Conservation (phyloP, 2,888 invertebrate genomes). For the Pheosia gnoma region DNA sequence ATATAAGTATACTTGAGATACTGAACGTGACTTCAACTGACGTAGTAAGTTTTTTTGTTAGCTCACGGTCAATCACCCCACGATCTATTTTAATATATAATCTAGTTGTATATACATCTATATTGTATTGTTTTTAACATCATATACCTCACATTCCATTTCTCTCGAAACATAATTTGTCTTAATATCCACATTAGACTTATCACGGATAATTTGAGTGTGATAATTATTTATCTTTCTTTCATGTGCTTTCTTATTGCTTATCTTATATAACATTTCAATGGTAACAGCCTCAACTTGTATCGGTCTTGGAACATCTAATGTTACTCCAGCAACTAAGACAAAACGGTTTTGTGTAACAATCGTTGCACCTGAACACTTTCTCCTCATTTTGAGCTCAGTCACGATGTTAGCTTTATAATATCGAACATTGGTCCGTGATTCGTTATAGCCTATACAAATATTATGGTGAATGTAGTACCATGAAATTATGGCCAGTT, state of each 20-base stretch:
- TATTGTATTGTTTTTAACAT: not conserved
- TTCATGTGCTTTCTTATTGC: not conserved
- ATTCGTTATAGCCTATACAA: conserved; percentile 18
- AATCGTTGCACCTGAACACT: conserved; percentile 22
- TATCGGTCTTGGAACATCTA: not conserved
- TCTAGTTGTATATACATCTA: conserved; percentile 21
- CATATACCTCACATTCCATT: not conserved
- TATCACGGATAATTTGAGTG: not conserved
- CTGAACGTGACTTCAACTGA: conserved; percentile 27
- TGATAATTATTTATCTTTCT: not conserved
- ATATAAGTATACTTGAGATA: conserved; percentile 27
- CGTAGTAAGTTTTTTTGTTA: conserved; percentile 45
- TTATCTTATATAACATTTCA: conserved; percentile 1
- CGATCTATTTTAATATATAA: conserved; percentile 39
- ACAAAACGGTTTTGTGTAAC: conserved; percentile 6
- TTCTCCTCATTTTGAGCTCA: conserved; percentile 19
- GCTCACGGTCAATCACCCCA: conserved; percentile 48
- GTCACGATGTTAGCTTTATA: conserved; percentile 20
- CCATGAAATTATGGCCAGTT: not conserved
- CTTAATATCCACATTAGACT: not conserved
- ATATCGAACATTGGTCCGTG: conserved; percentile 16
- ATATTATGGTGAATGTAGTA: conserved; percentile 15
- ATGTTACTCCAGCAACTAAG: conserved; percentile 1
- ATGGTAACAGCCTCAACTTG: not conserved
- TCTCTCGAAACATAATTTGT: not conserved